These are phyloP conservation scores for Tinea pellionella DNA, from an alignment of 2,888 invertebrate species.

Conservation along the genomic window DNA sequence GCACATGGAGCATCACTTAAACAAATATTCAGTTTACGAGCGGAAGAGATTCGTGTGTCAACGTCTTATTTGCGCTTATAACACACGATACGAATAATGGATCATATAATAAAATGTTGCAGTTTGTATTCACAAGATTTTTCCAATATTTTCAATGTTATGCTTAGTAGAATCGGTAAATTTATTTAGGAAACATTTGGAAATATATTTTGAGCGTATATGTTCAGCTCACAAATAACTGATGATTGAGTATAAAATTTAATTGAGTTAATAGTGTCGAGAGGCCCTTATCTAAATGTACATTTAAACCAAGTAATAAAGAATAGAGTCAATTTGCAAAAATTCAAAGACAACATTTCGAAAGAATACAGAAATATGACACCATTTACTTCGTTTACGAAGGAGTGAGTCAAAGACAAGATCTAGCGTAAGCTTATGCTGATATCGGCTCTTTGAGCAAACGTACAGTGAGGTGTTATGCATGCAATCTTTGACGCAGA, in stretches of 20 bases:
- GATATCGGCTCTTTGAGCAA: slow-evolving; percentile 43
- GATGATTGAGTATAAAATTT: too few species aligned
- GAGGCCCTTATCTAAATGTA: too few species aligned
- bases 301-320: too few species aligned
- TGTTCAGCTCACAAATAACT: too few species aligned
- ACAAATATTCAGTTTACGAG: slow-evolving; percentile 38
- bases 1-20: slow-evolving; percentile 52
- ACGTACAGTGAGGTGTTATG: slow-evolving; percentile 22
- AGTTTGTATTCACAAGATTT: neutral
- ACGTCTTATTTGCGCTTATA: slow-evolving; percentile 12
- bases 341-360: too few species aligned
- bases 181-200: too few species aligned
- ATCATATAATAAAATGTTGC: neutral
- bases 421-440: slow-evolving; percentile 34
- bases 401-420: slow-evolving; percentile 38
- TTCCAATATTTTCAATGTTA: neutral
- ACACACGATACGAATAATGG: neutral
- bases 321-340: too few species aligned
- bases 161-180: neutral
- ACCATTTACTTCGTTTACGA: slow-evolving; percentile 29
- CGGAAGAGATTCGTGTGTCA: slow-evolving; percentile 2
- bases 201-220: too few species aligned
- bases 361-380: slow-evolving; percentile 38
- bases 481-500: slow-evolving; percentile 9
- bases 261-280: too few species aligned